Base-by-base conservation (phyloP, 1,140 invertebrate genomes). In the Rhyacophila brunnea region DNA sequence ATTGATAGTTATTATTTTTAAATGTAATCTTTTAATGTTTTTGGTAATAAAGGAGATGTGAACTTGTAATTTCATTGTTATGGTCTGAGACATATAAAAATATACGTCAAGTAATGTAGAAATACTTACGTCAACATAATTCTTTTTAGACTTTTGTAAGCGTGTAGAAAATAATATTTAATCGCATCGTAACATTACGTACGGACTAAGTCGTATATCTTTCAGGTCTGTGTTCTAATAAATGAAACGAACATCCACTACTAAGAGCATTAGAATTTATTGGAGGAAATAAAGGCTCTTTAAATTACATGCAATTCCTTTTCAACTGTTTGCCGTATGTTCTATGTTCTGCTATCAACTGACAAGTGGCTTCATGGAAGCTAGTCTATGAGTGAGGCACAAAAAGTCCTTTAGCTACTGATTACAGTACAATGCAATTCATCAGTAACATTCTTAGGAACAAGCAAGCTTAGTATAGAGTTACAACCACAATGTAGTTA, bases 301-400 rank as follows among this genome's bases (percentile, higher is more conserved):
- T 59, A 63, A 58, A 63, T 63, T 63, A 63, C 61, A 55, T 58
- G 56, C 56, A 63, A 63, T 63, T 63, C 61, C 44, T 54, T 57
- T 49, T 49, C 35, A 32, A 57, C 45, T 19, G 9, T 42, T 7
- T 40, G 2, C 40, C 38, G 40, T 54, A 35, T 44, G 53, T 18
- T 56, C 32, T 54, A 35, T 44, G 53, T 18, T 56, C 32, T 47
- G 45, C 15, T 7, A 10, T 13, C 17, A 44, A 17, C 28, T 47
- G 45, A 44, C 53, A 46, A 47, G 53, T 20, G 44, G 43, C 51
- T 54, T 45, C 11, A 17, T 52, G 49, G 35, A 10, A 50, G 6
- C 47, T 7, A 13, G n/a, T 35, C 47, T 49, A 9, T 28, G 23
- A 28, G 23, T 28, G 9, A 5, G 23, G 23, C 23, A 28, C 23